Evolutionary conservation across 2,113 vertebrate species (phyloP).

Genomic region (Carettochelys insculpta): DNA sequence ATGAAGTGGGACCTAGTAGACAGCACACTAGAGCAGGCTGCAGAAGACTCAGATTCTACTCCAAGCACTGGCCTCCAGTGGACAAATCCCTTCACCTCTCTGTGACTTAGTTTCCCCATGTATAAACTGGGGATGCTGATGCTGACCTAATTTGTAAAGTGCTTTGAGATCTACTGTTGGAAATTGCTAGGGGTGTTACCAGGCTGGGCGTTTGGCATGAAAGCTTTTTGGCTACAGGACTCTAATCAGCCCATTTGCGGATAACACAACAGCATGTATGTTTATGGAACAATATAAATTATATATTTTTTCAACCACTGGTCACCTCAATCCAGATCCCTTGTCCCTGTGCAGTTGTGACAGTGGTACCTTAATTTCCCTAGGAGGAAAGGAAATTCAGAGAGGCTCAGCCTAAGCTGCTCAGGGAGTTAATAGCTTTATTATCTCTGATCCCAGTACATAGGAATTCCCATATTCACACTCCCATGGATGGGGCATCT

Average conservation of each 20-base stretch:
- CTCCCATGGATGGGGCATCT: background rate
- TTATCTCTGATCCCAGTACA: background rate
- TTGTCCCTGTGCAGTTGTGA: background rate
- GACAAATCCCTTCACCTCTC: background rate
- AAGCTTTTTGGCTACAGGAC: background rate
- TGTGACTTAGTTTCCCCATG: background rate
- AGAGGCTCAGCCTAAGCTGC: background rate
- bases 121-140: background rate
- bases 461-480: background rate
- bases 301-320: background rate
- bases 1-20: no score
- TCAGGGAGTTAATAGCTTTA: background rate
- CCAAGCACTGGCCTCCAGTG: background rate
- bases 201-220: background rate
- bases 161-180: background rate
- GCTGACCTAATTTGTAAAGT: background rate
- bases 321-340: background rate
- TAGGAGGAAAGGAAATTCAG: background rate
- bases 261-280: background rate
- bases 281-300: conserved; percentile 7
- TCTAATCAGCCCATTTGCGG: background rate
- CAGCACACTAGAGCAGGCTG: background rate
- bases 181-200: background rate
- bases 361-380: background rate
- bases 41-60: background rate